Percentiles rank a stretch among this genome's conserved stretches.
These are phyloP conservation scores for Himalopsyche japonica DNA, from an alignment of 2,888 invertebrate genomes.

Conservation along the genomic window DNA sequence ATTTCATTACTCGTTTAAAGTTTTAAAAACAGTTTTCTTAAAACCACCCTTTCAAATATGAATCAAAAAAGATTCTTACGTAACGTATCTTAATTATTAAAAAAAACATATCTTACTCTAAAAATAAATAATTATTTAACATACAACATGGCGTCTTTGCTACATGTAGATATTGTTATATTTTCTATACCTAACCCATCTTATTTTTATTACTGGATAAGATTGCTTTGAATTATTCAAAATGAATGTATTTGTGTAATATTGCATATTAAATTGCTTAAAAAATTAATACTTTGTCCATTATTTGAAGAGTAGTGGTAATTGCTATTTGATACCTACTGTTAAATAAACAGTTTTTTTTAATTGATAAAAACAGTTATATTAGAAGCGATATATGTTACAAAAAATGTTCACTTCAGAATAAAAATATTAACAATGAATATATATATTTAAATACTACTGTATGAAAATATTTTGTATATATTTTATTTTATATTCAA, in stretches of 20 bases:
- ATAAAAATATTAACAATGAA: too few relatives aligned
- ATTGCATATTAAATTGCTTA: too few relatives aligned
- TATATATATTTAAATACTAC: too few relatives aligned
- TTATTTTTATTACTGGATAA: background rate
- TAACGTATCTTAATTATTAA: background rate
- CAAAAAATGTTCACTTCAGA: too few relatives aligned
- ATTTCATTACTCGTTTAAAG: background rate
- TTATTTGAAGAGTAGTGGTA: background rate
- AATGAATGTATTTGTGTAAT: background rate
- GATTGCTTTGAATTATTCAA: background rate
- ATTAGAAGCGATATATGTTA: too few relatives aligned
- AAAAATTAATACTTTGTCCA: background rate
- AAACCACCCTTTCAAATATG: background rate
- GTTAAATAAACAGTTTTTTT: too few relatives aligned
- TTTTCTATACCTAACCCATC: background rate
- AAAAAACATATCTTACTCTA: background rate
- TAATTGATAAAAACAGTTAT: too few relatives aligned
- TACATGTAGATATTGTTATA: constrained; percentile 15
- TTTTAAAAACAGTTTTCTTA: background rate
- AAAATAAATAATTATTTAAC: background rate
- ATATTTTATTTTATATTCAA: too few relatives aligned
- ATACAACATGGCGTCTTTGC: constrained; percentile 22
- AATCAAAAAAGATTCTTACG: background rate
- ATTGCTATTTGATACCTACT: too few relatives aligned
- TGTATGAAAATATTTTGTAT: too few relatives aligned